Evolutionary conservation across 2,113 vertebrate species (phyloP).

Genomic region (Bubo blakistoni): DNA sequence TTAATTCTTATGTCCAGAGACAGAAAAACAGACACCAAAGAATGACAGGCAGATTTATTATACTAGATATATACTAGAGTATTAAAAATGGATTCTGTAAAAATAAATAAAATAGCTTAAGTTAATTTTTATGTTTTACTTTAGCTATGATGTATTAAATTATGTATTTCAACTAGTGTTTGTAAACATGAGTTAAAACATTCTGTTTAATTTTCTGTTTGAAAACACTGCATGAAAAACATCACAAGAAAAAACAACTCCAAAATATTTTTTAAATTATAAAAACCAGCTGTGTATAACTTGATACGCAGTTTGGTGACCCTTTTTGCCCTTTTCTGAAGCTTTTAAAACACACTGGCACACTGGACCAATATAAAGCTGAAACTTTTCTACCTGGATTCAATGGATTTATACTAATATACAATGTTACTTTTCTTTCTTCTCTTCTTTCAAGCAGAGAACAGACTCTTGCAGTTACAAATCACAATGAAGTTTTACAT

Average conservation of each 20-base stretch:
- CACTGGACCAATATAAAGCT: not conserved
- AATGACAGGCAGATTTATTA: not conserved
- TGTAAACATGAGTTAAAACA: not conserved
- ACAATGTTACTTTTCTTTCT: not conserved
- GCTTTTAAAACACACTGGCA: not conserved
- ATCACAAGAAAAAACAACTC: not conserved
- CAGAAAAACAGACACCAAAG: not conserved
- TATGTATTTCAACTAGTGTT: not conserved
- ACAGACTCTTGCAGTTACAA: not conserved
- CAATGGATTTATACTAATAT: not conserved
- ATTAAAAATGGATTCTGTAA: not conserved
- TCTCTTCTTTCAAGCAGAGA: not conserved
- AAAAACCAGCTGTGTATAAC: not conserved
- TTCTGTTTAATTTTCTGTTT: not conserved
- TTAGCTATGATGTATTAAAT: not conserved
- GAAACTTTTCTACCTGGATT: not conserved
- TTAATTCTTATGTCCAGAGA: not conserved
- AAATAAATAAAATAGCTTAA: not conserved
- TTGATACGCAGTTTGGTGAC: not conserved
- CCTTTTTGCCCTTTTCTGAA: not conserved
- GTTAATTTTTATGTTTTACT: not conserved
- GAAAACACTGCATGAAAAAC: not conserved
- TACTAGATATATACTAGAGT: not conserved
- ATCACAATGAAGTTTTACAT: not conserved
- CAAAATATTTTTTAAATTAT: not conserved